Percentiles rank a stretch among this genome's conserved stretches.
Evolutionary conservation across 2,888 invertebrate genomes (phyloP).

Genomic region (Mimachlamys varia): DNA sequence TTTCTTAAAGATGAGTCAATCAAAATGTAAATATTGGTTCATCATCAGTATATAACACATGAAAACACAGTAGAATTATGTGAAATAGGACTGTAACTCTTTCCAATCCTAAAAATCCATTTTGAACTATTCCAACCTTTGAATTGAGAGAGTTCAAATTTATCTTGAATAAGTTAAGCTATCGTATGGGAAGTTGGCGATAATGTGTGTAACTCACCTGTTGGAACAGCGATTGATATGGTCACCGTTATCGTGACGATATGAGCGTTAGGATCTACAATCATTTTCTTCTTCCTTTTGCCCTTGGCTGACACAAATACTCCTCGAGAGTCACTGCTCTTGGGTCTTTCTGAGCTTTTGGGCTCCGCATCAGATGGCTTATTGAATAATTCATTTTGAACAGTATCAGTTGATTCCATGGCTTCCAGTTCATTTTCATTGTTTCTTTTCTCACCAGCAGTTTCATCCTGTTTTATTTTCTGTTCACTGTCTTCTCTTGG

Average conservation of each 20-base stretch:
- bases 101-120: no score
- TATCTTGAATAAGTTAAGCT: no score
- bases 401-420: background rate
- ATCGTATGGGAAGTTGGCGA: background rate
- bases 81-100: background rate
- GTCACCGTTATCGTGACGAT: constrained; percentile 78
- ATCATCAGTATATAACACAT: background rate
- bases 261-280: constrained; percentile 65
- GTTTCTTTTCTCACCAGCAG: background rate
- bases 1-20: background rate
- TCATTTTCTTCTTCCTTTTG: constrained; percentile 62
- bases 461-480: constrained; percentile 17
- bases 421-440: background rate
- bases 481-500: background rate
- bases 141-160: no score
- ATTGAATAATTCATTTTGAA: background rate
- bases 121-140: no score
- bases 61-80: background rate
- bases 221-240: constrained; percentile 76
- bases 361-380: constrained; percentile 45
- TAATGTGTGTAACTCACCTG: constrained; percentile 63
- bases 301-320: constrained; percentile 58
- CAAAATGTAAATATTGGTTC: background rate
- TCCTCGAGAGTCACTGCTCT: constrained; percentile 64
- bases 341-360: constrained; percentile 60